Base-by-base conservation (phyloP, 2,113 vertebrate species). In the Helogale parvula region DNA sequence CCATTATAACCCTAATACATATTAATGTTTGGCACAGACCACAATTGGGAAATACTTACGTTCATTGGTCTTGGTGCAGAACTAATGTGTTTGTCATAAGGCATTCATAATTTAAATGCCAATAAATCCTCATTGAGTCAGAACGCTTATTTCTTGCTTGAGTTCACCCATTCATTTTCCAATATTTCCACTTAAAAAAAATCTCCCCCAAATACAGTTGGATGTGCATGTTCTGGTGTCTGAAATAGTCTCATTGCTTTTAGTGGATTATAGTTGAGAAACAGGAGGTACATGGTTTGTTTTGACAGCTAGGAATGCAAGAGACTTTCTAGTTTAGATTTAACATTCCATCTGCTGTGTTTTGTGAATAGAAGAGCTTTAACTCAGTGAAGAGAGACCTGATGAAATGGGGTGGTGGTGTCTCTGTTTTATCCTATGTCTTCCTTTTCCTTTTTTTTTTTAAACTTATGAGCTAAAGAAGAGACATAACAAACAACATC, bases 301-400 rank as follows among this genome's bases (percentile, higher is more conserved):
- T 97, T 97, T 97, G 95, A 97, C 89, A 97, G 95, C 69, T 72
- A 94, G 89, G 82, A 84, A 93, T 97, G 91, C 80, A 90, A 81
- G 91, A 94, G 50, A 54, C 71, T 76, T 86, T 68, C 68, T 47
- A 81, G 89, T 80, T 95, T 94, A 89, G 94, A 86, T 63, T 92
- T 94, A 92, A 80, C 74, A 41, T 97, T 95, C 96, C 90, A 91
- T 71, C n/a, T 92, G 27, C 60, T 93, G 5, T 2, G 0, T 76
- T 96, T 68, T 81, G 57, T 50, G 88, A 98, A 94, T 17, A 8
- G 23, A 88, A 89, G 47, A 76, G 65, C 45, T 84, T 31, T 65
- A 82, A 77, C 54, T 87, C 38, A 23, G 66, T 86, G 71, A 84
- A 69, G 89, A 97, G 47, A 68, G 33, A 65, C 41, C 54, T 83